Evolutionary conservation across 2,113 vertebrate genomes (phyloP).

Genomic region (Oncorhynchus tshawytscha): DNA sequence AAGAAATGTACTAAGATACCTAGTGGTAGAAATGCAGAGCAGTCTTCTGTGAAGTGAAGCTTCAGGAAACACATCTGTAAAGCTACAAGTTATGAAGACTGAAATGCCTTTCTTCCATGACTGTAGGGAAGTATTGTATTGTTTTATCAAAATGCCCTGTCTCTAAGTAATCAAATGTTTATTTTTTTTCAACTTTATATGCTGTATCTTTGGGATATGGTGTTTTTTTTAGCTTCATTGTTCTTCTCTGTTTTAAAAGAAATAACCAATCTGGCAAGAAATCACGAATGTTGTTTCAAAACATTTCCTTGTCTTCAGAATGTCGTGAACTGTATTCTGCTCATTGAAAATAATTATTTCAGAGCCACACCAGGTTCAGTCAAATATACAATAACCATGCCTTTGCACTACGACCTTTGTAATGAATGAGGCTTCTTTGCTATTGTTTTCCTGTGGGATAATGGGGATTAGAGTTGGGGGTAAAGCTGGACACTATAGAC

Average conservation of each 20-base stretch:
- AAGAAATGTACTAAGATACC: not conserved
- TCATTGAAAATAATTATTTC: too few species aligned
- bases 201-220: too few species aligned
- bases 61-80: not conserved
- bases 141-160: not conserved
- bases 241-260: too few species aligned
- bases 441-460: too few species aligned
- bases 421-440: not conserved
- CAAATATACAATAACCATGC: not conserved
- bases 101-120: conserved; percentile 52
- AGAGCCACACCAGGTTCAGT: not conserved
- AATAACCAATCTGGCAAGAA: too few species aligned
- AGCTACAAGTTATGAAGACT: conserved; percentile 17
- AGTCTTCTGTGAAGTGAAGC: not conserved
- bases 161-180: not conserved
- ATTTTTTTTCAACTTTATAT: not conserved
- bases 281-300: too few species aligned
- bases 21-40: not conserved
- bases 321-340: too few species aligned
- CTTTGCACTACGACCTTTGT: not conserved
- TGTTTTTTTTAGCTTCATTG: too few species aligned
- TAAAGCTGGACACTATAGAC: conserved; percentile 50
- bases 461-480: too few species aligned
- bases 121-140: conserved; percentile 16
- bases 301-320: too few species aligned